Percentiles rank a stretch among this genome's conserved stretches.
Evolutionary conservation across 2,888 invertebrate species (phyloP).

Genomic region (Altica lythri): DNA sequence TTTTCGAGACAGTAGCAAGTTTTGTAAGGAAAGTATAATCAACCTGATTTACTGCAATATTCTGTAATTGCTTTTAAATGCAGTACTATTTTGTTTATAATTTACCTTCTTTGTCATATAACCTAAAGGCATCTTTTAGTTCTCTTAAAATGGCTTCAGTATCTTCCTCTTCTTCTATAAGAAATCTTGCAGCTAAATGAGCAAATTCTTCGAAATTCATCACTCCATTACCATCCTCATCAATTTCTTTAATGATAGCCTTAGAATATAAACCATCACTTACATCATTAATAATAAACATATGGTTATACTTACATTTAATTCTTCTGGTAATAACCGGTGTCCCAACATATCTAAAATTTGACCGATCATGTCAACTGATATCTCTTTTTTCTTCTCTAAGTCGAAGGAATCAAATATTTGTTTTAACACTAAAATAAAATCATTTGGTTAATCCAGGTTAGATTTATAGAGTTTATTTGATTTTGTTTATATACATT

Average conservation of each 20-base stretch:
- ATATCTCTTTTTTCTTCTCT: conserved; percentile 82
- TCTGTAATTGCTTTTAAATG: no score
- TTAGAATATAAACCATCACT: conserved; percentile 50
- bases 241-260: conserved; percentile 84
- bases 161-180: conserved; percentile 85
- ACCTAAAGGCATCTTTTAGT: conserved; percentile 91
- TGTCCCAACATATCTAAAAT: conserved; percentile 91
- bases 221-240: conserved; percentile 82
- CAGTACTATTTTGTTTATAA: no score
- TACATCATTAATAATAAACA: conserved; percentile 14
- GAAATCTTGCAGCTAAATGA: conserved; percentile 81
- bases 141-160: conserved; percentile 87
- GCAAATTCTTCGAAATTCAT: conserved; percentile 91
- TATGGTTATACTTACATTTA: conserved; percentile 60
- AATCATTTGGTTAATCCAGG: no score
- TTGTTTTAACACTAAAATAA: conserved; percentile 78
- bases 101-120: conserved; percentile 90
- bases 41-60: no score
- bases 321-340: conserved; percentile 75
- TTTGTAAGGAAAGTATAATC: no score
- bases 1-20: no score
- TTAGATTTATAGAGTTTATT: no score
- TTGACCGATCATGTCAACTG: conserved; percentile 80
- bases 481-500: no score
- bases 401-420: conserved; percentile 92